phyloP scores from a whole-genome alignment of 2,797 vertebrate species.

The Sitta carolinensis region DNA sequence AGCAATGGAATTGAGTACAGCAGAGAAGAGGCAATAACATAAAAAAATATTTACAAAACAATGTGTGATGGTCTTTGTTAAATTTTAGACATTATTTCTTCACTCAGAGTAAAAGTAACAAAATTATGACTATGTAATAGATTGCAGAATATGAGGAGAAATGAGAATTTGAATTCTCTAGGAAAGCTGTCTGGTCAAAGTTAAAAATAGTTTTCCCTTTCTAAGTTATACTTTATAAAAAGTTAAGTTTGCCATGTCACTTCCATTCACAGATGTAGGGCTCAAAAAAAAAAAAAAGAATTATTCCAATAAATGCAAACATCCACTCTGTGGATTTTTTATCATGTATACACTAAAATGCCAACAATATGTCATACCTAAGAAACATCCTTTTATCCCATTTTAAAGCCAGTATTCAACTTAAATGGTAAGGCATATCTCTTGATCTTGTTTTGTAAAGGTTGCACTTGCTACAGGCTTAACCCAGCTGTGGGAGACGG shows the following conservation, averaged over 20 bases:
- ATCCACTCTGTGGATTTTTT: constrained; percentile 49
- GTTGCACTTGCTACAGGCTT: constrained; percentile 74
- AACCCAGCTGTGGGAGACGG: constrained; percentile 66
- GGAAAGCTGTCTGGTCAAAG: background rate
- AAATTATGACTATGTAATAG: background rate
- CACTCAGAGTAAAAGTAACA: background rate
- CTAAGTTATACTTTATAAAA: background rate
- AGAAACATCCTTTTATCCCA: constrained; percentile 66
- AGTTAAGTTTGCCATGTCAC: background rate
- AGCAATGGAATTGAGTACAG: background rate
- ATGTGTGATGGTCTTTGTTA: background rate
- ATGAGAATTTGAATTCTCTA: background rate
- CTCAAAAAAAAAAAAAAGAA: constrained; percentile 14
- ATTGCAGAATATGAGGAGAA: background rate
- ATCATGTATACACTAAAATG: constrained; percentile 65
- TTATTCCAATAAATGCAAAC: background rate
- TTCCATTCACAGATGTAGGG: background rate
- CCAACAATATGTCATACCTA: constrained; percentile 57
- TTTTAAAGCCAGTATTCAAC: constrained; percentile 65
- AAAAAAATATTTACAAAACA: background rate
- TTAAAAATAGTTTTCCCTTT: background rate
- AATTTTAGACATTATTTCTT: background rate
- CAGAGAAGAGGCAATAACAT: background rate
- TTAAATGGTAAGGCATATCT: constrained; percentile 73
- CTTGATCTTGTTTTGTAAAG: constrained; percentile 76